Evolutionary conservation across 2,888 invertebrate genomes (phyloP).

Genomic region (Pachymerium ferrugineum): DNA sequence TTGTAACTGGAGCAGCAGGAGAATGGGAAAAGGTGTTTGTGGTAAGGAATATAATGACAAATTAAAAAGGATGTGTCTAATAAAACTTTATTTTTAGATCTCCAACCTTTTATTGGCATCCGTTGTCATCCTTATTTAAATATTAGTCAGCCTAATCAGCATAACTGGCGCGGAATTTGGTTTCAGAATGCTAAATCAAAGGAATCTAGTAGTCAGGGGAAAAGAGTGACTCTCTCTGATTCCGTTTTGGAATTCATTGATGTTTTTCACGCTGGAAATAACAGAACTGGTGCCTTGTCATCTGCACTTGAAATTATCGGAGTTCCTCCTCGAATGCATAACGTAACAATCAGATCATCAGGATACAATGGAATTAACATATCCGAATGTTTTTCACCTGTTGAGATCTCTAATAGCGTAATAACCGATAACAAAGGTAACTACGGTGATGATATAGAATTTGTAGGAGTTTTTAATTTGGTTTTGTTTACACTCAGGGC

Average conservation of each 20-base stretch:
- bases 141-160: slow-evolving; percentile 46
- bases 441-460: neutral
- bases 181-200: slow-evolving; percentile 62
- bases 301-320: slow-evolving; percentile 84
- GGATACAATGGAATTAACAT: slow-evolving; percentile 86
- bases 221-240: slow-evolving; percentile 57
- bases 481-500: slow-evolving; percentile 54
- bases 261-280: slow-evolving; percentile 78
- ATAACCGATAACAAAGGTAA: slow-evolving; percentile 23
- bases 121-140: slow-evolving; percentile 58
- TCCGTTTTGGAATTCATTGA: slow-evolving; percentile 74
- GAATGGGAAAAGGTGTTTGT: slow-evolving; percentile 87
- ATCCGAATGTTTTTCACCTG: neutral
- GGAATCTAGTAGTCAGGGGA: slow-evolving; percentile 46
- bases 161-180: slow-evolving; percentile 82
- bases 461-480: neutral
- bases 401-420: slow-evolving; percentile 1
- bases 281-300: slow-evolving; percentile 56
- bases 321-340: slow-evolving; percentile 79
- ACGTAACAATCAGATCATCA: slow-evolving; percentile 74
- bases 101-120: slow-evolving; percentile 86
- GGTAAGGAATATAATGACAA: slow-evolving; percentile 59
- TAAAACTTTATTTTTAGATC: slow-evolving; percentile 53
- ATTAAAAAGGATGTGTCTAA: neutral
- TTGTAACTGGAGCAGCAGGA: slow-evolving; percentile 72